Conservation (phyloP, 1,140 invertebrate genomes). For the Orussus abietinus region DNA sequence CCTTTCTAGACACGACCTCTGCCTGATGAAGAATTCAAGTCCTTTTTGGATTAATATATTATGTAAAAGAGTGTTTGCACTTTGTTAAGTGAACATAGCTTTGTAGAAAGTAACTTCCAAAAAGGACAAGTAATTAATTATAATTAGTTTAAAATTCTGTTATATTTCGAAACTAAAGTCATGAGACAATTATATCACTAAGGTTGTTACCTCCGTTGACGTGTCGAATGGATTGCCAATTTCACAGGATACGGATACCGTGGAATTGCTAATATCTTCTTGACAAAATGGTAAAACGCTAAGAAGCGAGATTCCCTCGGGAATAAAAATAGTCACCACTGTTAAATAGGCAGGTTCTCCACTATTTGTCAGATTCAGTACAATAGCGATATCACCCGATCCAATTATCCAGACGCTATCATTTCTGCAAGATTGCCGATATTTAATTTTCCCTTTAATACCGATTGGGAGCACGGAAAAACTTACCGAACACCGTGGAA, state of each 20-base stretch:
- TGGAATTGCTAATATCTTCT: constrained; percentile 21
- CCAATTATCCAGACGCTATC: constrained; percentile 42
- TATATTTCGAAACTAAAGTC: no score
- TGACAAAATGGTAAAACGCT: constrained; percentile 43
- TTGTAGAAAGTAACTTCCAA: no score
- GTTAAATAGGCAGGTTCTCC: constrained; percentile 46
- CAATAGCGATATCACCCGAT: constrained; percentile 36
- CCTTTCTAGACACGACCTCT: no score
- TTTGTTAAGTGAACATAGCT: no score
- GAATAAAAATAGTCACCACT: constrained; percentile 29
- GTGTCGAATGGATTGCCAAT: constrained; percentile 32
- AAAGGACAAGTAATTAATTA: no score
- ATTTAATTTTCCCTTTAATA: no score
- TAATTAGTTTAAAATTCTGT: no score
- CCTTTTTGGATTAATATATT: no score
- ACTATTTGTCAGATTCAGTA: constrained; percentile 35
- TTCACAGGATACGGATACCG: constrained; percentile 24
- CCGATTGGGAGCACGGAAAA: constrained; percentile 6
- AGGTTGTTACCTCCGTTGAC: constrained; percentile 22
- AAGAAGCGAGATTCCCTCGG: constrained; percentile 29
- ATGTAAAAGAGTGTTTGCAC: no score
- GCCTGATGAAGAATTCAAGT: no score
- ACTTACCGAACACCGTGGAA: constrained; percentile 19
- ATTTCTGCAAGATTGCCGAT: constrained; percentile 15
- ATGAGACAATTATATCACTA: no score